Conservation (phyloP, 2,888 invertebrate genomes). For the Acanthopleura granulata region DNA sequence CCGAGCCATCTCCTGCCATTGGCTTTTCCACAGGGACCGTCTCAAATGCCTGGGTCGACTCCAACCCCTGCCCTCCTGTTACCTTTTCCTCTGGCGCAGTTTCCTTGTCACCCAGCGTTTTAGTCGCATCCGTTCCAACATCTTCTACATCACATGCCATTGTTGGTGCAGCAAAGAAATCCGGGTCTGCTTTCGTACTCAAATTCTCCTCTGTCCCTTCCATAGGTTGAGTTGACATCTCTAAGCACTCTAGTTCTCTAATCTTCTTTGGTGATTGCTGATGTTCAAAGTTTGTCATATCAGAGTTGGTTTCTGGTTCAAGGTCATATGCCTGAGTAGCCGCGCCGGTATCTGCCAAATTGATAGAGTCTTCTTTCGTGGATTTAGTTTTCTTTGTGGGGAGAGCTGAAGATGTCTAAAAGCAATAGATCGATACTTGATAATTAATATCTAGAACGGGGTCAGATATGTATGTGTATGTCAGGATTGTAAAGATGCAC, state of each 20-base stretch:
- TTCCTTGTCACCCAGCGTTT: not conserved
- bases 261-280: not conserved
- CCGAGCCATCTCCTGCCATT: too few relatives aligned
- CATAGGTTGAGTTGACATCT: slow-evolving; percentile 19
- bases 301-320: not conserved
- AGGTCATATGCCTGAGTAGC: not conserved
- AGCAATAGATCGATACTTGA: too few relatives aligned
- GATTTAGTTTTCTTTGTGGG: too few relatives aligned
- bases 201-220: slow-evolving; percentile 33
- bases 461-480: too few relatives aligned
- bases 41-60: slow-evolving; percentile 30
- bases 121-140: too few relatives aligned
- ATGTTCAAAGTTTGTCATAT: not conserved
- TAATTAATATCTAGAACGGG: too few relatives aligned
- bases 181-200: slow-evolving; percentile 34
- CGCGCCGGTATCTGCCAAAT: too few relatives aligned
- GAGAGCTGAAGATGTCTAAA: too few relatives aligned
- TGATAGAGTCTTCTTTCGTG: too few relatives aligned
- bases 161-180: slow-evolving; percentile 47
- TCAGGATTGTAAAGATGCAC: too few relatives aligned
- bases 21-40: slow-evolving; percentile 9
- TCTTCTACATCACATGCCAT: slow-evolving; percentile 42
- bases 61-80: not conserved
- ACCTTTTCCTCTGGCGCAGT: slow-evolving; percentile 17
- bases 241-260: not conserved